Evolutionary conservation across 1,140 invertebrate species (phyloP).

Genomic region (Drosophila nikananu): DNA sequence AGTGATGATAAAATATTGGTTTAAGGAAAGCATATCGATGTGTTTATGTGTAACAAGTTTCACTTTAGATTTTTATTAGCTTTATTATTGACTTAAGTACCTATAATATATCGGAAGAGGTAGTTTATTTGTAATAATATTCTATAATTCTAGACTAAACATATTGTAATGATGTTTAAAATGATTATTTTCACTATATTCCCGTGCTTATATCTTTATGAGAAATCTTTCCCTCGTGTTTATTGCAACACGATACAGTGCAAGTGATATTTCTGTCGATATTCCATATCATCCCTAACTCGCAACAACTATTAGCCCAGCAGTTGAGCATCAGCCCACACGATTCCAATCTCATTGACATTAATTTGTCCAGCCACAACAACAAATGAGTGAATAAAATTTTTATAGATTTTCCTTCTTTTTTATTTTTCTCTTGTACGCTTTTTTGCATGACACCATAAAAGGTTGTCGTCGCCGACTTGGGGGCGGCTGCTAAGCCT

Average conservation of each 20-base stretch:
- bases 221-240: too few relatives aligned
- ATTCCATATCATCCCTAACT: neutral
- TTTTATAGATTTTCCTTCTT: slow-evolving; percentile 56
- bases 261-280: neutral
- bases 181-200: too few relatives aligned
- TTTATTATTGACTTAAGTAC: neutral
- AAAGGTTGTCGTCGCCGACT: slow-evolving; percentile 70
- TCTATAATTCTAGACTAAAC: neutral
- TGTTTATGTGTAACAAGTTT: neutral
- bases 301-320: slow-evolving; percentile 35
- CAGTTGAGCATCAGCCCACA: slow-evolving; percentile 26
- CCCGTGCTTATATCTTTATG: too few relatives aligned
- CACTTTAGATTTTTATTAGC: too few relatives aligned
- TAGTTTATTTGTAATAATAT: neutral
- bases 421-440: slow-evolving; percentile 11
- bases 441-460: slow-evolving; percentile 65
- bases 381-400: slow-evolving; percentile 45
- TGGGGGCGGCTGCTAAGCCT: slow-evolving; percentile 71
- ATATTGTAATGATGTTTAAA: too few relatives aligned
- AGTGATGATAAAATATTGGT: neutral
- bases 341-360: slow-evolving; percentile 40
- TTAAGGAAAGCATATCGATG: neutral
- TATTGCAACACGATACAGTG: neutral
- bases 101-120: neutral
- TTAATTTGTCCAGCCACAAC: slow-evolving; percentile 52